Evolutionary conservation across 1,140 invertebrate species (phyloP), one percentile per base, ranked within the genome.

Genomic region (Drosophila santomea): DNA sequence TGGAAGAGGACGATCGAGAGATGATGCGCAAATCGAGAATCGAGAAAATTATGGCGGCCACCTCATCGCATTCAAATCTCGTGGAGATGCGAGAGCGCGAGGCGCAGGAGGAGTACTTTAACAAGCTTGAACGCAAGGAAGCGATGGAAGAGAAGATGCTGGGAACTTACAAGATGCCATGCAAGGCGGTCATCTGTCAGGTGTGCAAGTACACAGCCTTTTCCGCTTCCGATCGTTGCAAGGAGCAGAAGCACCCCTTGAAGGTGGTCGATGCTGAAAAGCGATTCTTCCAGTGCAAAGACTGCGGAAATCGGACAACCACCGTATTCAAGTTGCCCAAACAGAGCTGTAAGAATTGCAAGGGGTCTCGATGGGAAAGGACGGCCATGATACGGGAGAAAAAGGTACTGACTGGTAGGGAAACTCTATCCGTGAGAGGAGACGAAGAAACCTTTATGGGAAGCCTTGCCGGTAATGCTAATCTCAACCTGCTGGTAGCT

Each of bases 61-160:
- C 95, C 54, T 98, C 97, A 0, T 93, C 94, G 23, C 97, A 98
- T 92, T 93, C 94, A 6, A 95, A 96, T 91, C 93, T 98, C 14
- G 94, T 97, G 3, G 94, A 96, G 79, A 93, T 94, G 71, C 94
- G 95, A 32, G 95, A 98, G 52, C 93, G 95, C 54, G 94, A 96
- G 79, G 95, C 95, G 62, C 94, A 97, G 86, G 96, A 97, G 15
- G 95, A 97, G 78, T 98, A 99, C 91, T 99, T 98, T 74, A 94
- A 95, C 66, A 96, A 96, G 88, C 91, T 98, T 54, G 97, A 98
- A 92, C 95, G 95, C 71, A 98, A 97, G 88, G 98, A 99, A 93
- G 94, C 94, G 74, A 95, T 98, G 94, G 98, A 99, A 91, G 96
- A 98, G 59, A 98, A 98, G 93, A 98, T 99, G 97, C 91, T 96